Evolutionary conservation across 30 jellyfish, hydroid and myxozoan species (phyloP), one percentile per base, ranked within the genome.

Genomic region (Clytia hemisphaerica): DNA sequence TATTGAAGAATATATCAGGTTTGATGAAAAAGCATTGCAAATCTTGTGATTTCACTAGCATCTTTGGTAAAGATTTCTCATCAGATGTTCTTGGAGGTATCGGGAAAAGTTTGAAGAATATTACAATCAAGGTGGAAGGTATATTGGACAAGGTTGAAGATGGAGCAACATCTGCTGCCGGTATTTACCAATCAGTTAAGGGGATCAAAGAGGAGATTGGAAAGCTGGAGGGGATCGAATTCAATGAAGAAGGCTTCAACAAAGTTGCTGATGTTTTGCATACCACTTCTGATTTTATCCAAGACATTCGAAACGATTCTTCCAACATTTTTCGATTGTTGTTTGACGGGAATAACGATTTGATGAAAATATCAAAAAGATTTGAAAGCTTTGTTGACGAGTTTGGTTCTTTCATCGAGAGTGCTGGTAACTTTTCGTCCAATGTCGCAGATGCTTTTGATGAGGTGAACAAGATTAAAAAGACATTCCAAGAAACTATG

Each of bases 31-130:
- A 75, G 53, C 65, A 53, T 42, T 88, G 97, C 71, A 82, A 82
- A 34, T 26, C 73, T 10, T 88, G 97, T 47, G 62, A 88, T 30
- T 26, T 80, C 0, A 75, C 67, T 44, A 88, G 53, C 2, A 19
- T 88, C 3, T 79, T 88, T 67, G 97, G 97, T 16, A 75, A 42
- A 1, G 84, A 75, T 26, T 88, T 88, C 45, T 44, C 58, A 16
- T 33, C 22, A 30, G 71, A 55, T 66, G 37, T 80, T 44, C 47
- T 79, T 12, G 28, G 36, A 0, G 80, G 82, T 4, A 26, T 88
- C 16, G 50, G 33, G 36, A 73, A 38, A 9, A 93, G 85, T 4
- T 54, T 88, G 19, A 74, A 67, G 6, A 74, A 73, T 9, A 29
- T 88, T 9, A 63, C 88, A 4, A 80, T 73, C 18, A 80, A 81